A percentile compares a stretch with the other conserved stretches of the same genome.
phyloP scores from a whole-genome alignment of 92 coral and sea anemone genomes.

The Zoanthus sansibaricus region DNA sequence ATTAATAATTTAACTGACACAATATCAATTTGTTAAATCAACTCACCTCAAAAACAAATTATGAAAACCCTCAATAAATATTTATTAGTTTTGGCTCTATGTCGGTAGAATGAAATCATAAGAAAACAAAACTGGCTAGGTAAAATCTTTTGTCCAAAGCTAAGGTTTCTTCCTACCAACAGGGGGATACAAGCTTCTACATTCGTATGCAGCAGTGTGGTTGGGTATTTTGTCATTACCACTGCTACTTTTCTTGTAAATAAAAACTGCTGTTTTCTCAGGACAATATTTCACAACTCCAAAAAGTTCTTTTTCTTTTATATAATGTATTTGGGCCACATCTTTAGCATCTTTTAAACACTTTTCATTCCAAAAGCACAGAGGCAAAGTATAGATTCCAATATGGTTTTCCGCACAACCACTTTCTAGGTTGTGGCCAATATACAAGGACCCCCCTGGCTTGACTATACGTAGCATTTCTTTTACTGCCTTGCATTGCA shows the following conservation, averaged over 20 bases:
- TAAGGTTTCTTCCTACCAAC: conserved; percentile 51
- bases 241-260: conserved; percentile 48
- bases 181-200: conserved; percentile 56
- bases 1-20: no score
- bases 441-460: conserved; percentile 68
- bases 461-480: conserved; percentile 70
- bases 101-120: no score
- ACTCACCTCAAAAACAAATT: no score
- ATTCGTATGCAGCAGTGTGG: conserved; percentile 36
- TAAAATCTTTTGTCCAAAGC: neutral
- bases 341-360: conserved; percentile 48
- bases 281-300: conserved; percentile 65
- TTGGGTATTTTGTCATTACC: neutral
- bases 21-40: no score
- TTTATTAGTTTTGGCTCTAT: no score
- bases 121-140: no score
- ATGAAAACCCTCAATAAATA: no score
- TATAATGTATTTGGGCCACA: conserved; percentile 49
- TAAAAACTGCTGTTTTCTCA: conserved; percentile 67
- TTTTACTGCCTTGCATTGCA: conserved; percentile 67
- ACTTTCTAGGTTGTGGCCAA: conserved; percentile 68
- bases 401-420: conserved; percentile 65
- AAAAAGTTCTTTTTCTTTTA: conserved; percentile 61
- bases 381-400: conserved; percentile 63
- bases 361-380: conserved; percentile 73